Percentiles rank a stretch among this genome's conserved stretches.
Evolutionary conservation across 2,888 invertebrate genomes (phyloP).

Genomic region (Odontothrips loti): DNA sequence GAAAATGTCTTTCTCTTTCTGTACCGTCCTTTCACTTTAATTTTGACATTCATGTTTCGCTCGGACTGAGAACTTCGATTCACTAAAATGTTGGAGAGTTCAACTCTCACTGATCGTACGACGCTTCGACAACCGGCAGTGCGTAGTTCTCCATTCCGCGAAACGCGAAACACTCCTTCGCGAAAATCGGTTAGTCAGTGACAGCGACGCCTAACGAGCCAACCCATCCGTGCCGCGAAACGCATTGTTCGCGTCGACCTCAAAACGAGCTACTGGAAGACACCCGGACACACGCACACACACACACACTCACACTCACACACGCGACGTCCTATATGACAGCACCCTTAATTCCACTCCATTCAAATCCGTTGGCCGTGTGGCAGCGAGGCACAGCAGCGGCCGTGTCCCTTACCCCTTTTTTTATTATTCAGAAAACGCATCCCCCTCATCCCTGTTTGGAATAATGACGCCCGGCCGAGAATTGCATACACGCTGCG

Average conservation of each 20-base stretch:
- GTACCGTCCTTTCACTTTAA: too few relatives aligned
- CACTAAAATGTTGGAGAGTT: too few relatives aligned
- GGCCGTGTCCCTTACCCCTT: neutral
- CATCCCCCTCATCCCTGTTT: constrained; percentile 14
- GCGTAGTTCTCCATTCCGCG: too few relatives aligned
- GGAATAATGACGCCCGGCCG: neutral
- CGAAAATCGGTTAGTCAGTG: too few relatives aligned
- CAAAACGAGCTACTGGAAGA: too few relatives aligned
- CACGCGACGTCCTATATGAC: neutral
- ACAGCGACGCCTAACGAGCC: neutral
- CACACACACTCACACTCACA: neutral
- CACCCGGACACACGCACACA: neutral
- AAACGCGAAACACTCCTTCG: too few relatives aligned
- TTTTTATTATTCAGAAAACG: constrained; percentile 25
- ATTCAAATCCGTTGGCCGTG: constrained; percentile 15
- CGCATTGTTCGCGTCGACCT: neutral
- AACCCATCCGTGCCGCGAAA: neutral
- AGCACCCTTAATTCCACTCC: constrained; percentile 24
- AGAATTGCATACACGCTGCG: too few relatives aligned
- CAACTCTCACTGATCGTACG: too few relatives aligned
- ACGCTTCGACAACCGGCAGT: too few relatives aligned
- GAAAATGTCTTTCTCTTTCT: too few relatives aligned
- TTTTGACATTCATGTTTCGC: too few relatives aligned
- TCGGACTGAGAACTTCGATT: too few relatives aligned
- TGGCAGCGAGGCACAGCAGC: neutral